A percentile compares a stretch with the other conserved stretches of the same genome.
Evolutionary conservation across 2,113 vertebrate species (phyloP).

Genomic region (Pteruthius melanotis): DNA sequence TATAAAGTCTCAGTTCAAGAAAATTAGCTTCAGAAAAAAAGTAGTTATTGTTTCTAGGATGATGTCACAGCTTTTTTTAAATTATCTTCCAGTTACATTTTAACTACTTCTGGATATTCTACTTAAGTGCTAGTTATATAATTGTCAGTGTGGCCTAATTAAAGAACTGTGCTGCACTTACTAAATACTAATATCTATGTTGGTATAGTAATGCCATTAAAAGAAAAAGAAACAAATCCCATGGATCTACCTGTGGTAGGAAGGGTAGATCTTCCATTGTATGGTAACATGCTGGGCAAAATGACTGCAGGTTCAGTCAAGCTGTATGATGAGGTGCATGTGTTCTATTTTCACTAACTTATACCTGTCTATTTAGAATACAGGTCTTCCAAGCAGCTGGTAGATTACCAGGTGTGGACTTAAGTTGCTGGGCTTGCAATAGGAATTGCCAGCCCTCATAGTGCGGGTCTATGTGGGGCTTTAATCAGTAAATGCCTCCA

Average conservation of each 20-base stretch:
- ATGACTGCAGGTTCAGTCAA: slow-evolving; percentile 91
- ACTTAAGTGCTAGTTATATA: slow-evolving; percentile 74
- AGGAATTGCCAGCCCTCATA: slow-evolving; percentile 71
- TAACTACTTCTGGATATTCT: slow-evolving; percentile 66
- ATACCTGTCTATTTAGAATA: slow-evolving; percentile 78
- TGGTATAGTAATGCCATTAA: slow-evolving; percentile 67
- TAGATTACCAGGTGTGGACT: slow-evolving; percentile 77
- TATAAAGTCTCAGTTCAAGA: slow-evolving; percentile 62
- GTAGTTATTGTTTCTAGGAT: slow-evolving; percentile 69
- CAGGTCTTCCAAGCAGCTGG: slow-evolving; percentile 86
- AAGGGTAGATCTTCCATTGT: slow-evolving; percentile 76
- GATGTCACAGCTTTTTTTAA: slow-evolving; percentile 64
- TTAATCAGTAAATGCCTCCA: slow-evolving; percentile 75
- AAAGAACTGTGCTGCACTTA: slow-evolving; percentile 75
- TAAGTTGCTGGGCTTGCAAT: slow-evolving; percentile 71
- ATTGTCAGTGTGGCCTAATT: slow-evolving; percentile 75
- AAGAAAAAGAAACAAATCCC: slow-evolving; percentile 66
- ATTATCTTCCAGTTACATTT: slow-evolving; percentile 71
- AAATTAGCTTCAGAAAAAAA: slow-evolving; percentile 71
- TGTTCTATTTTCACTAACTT: slow-evolving; percentile 77
- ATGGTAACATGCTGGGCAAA: slow-evolving; percentile 75
- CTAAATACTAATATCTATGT: slow-evolving; percentile 76
- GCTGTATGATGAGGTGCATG: slow-evolving; percentile 75
- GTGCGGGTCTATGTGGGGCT: slow-evolving; percentile 79
- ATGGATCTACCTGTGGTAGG: slow-evolving; percentile 71